Evolutionary conservation across 2,113 vertebrate genomes (phyloP).

Genomic region (Anguilla japonica): DNA sequence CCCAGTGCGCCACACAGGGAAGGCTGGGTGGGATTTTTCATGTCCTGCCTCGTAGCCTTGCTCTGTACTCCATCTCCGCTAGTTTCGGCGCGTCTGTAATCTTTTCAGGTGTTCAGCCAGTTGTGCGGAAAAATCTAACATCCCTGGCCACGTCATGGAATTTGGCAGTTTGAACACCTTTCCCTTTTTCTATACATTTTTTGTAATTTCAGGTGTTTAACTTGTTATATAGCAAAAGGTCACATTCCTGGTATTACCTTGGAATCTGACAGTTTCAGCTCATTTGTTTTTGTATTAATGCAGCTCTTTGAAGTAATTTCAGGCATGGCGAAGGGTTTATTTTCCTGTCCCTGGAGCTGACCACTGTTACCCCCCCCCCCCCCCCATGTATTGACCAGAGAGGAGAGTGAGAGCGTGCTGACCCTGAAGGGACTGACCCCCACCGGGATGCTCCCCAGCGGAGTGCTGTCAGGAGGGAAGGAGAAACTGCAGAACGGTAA

Average conservation of each 20-base stretch:
- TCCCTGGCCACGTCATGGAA: too few relatives aligned
- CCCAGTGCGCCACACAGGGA: not conserved
- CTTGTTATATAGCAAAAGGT: too few relatives aligned
- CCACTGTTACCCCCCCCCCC: not conserved
- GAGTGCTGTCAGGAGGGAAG: slow-evolving; percentile 94
- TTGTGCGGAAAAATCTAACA: too few relatives aligned
- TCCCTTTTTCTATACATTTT: too few relatives aligned
- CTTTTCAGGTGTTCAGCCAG: too few relatives aligned
- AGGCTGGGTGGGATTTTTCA: not conserved
- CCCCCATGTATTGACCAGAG: slow-evolving; percentile 65
- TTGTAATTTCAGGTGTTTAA: too few relatives aligned
- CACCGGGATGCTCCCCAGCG: slow-evolving; percentile 96
- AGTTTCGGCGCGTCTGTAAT: not conserved
- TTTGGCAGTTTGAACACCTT: too few relatives aligned
- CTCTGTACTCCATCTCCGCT: not conserved
- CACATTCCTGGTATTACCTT: not conserved
- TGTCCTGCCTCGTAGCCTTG: too few relatives aligned
- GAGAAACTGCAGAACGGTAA: slow-evolving; percentile 98
- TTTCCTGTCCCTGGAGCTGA: too few relatives aligned
- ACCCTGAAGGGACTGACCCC: slow-evolving; percentile 96
- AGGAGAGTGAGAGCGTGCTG: slow-evolving; percentile 98
- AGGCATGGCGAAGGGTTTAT: too few relatives aligned
- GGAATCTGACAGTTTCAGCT: not conserved
- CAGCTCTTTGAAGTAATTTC: too few relatives aligned
- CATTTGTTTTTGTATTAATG: not conserved